These are phyloP conservation scores for Apodemus speciosus DNA, from an alignment of 2,113 vertebrate species.

Conservation along the genomic window DNA sequence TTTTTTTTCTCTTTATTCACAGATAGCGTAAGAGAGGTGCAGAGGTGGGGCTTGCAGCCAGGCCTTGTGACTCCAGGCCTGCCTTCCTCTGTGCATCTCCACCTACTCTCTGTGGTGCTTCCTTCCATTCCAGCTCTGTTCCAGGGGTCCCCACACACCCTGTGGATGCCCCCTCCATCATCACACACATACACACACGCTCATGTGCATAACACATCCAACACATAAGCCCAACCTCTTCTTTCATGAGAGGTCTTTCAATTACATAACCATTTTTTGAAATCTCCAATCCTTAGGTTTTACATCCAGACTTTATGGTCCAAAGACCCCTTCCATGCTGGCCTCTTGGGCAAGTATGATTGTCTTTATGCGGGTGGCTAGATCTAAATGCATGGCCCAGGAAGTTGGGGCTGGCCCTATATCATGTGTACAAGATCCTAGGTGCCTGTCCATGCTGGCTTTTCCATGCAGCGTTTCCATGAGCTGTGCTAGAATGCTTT, in stretches of 20 bases:
- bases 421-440: fast-evolving
- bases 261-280: background rate
- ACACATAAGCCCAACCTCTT: background rate
- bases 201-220: background rate
- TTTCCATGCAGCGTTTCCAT: fast-evolving
- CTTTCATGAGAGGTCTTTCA: background rate
- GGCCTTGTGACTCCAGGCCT: background rate
- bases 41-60: background rate
- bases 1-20: background rate
- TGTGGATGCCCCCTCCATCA: background rate
- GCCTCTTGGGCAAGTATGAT: background rate
- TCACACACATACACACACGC: too few relatives aligned
- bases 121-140: background rate
- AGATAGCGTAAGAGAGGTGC: background rate
- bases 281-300: background rate
- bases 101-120: fast-evolving
- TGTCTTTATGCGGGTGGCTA: background rate
- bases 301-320: too few relatives aligned
- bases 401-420: background rate
- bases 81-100: background rate
- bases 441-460: fast-evolving
- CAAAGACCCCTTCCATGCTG: fast-evolving
- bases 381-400: fast-evolving
- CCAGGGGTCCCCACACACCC: fast-evolving
- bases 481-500: background rate